These are phyloP conservation scores for Anaspis maculata DNA, from an alignment of 2,888 invertebrate genomes.

Conservation along the genomic window DNA sequence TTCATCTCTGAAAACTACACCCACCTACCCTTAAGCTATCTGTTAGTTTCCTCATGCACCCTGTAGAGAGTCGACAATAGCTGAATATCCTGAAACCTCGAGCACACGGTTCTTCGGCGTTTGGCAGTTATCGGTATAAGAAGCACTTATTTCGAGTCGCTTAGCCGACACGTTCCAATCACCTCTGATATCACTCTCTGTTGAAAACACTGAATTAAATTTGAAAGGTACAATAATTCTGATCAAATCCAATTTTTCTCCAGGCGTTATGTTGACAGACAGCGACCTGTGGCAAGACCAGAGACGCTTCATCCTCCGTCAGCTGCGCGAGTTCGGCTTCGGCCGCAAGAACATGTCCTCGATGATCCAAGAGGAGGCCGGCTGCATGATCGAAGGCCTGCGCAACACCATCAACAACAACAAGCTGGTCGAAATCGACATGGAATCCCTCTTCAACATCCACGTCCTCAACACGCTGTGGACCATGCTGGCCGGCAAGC, in stretches of 20 bases:
- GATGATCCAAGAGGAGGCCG: slow-evolving; percentile 63
- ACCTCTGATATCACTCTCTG: too few species aligned
- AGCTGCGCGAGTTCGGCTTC: slow-evolving; percentile 75
- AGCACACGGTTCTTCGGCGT: too few species aligned
- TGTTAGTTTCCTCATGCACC: too few species aligned
- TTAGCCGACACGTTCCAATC: too few species aligned
- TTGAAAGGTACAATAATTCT: too few species aligned
- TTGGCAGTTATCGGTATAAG: too few species aligned
- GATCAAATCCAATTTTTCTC: slow-evolving; percentile 9
- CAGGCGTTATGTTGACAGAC: slow-evolving; percentile 59
- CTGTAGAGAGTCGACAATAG: too few species aligned
- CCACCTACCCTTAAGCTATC: too few species aligned
- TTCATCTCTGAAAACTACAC: too few species aligned
- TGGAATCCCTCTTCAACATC: slow-evolving; percentile 60
- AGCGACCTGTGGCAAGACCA: slow-evolving; percentile 59
- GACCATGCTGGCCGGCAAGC: slow-evolving; percentile 74
- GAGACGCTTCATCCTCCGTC: slow-evolving; percentile 64
- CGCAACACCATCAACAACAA: slow-evolving; percentile 37
- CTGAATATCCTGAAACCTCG: too few species aligned
- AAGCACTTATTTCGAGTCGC: too few species aligned
- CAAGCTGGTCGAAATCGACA: slow-evolving; percentile 48
- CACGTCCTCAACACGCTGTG: slow-evolving; percentile 73
- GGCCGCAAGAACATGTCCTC: slow-evolving; percentile 68
- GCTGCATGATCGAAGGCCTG: slow-evolving; percentile 53
- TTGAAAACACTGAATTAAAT: too few species aligned